Evolutionary conservation across 1,140 invertebrate genomes (phyloP).

Genomic region (Hylyphantes graminicola): DNA sequence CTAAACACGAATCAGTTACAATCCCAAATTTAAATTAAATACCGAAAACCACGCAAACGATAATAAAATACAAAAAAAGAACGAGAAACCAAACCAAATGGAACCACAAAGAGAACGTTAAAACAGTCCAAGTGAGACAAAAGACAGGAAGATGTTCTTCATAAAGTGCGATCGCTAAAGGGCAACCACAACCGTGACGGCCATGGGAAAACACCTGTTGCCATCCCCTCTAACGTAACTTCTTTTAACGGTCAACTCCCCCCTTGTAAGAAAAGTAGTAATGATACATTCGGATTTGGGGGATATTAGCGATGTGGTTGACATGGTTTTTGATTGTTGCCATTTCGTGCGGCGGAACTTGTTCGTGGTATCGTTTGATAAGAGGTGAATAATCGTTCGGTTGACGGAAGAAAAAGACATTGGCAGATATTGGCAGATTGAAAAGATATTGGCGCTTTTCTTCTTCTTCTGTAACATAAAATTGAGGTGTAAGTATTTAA

Average conservation of each 20-base stretch:
- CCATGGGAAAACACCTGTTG: conserved; percentile 57
- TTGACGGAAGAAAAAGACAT: background rate
- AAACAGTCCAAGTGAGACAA: conserved; percentile 32
- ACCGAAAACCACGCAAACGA: too few relatives aligned
- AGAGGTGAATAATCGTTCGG: conserved; percentile 5
- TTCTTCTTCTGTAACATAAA: too few relatives aligned
- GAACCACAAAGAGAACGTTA: conserved; percentile 30
- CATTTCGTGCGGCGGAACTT: background rate
- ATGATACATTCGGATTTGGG: background rate
- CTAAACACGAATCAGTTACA: too few relatives aligned
- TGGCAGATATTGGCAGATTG: too few relatives aligned
- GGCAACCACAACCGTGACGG: conserved; percentile 50
- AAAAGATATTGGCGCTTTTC: too few relatives aligned
- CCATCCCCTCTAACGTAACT: conserved; percentile 35
- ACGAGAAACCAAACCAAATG: background rate
- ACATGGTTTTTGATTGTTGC: conserved; percentile 16
- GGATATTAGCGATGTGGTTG: conserved; percentile 8
- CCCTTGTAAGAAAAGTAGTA: conserved; percentile 5
- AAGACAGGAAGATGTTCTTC: conserved; percentile 49
- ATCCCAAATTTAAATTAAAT: too few relatives aligned
- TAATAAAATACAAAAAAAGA: background rate
- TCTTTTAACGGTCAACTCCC: conserved; percentile 43
- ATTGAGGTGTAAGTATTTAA: too few relatives aligned
- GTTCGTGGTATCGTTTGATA: background rate
- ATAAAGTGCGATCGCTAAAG: conserved; percentile 27